Conservation (phyloP, 2,113 vertebrate species). For the Mormyrus iriodes region DNA sequence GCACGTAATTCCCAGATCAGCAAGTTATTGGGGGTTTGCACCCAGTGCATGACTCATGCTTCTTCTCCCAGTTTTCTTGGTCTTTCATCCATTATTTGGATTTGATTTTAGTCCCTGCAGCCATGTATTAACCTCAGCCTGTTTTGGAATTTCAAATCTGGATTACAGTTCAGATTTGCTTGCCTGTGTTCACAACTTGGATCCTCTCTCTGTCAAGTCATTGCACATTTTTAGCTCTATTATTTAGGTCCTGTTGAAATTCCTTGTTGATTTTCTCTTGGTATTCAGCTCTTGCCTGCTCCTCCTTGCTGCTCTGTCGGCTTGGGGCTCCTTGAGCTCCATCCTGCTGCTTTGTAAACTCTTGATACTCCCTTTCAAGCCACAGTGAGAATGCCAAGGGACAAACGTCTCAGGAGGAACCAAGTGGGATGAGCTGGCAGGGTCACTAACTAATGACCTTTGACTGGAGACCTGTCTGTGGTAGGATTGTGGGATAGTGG, state of each 20-base stretch:
- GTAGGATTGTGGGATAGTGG: background rate
- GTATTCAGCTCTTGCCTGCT: constrained; percentile 9
- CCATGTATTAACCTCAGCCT: background rate
- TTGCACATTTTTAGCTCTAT: background rate
- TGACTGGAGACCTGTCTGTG: background rate
- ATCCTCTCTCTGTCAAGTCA: background rate
- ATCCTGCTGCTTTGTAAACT: background rate
- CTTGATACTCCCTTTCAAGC: constrained; percentile 37
- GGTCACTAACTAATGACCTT: background rate
- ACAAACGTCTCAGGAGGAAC: background rate
- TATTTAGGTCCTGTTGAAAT: background rate
- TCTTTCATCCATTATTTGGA: background rate
- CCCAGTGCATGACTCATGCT: background rate
- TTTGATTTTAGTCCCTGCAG: background rate
- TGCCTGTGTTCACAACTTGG: background rate
- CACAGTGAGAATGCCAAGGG: constrained; percentile 10
- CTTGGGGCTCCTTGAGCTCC: background rate
- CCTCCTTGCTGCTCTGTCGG: background rate
- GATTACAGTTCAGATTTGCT: background rate
- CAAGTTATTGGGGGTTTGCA: background rate
- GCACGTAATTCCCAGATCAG: background rate
- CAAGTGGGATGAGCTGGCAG: background rate
- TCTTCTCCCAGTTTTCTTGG: background rate
- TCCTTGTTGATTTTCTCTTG: background rate
- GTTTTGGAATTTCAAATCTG: background rate